A percentile compares a stretch with the other conserved stretches of the same genome.
phyloP scores from a whole-genome alignment of 1,140 invertebrate species.

The Temnothorax curvispinosus region DNA sequence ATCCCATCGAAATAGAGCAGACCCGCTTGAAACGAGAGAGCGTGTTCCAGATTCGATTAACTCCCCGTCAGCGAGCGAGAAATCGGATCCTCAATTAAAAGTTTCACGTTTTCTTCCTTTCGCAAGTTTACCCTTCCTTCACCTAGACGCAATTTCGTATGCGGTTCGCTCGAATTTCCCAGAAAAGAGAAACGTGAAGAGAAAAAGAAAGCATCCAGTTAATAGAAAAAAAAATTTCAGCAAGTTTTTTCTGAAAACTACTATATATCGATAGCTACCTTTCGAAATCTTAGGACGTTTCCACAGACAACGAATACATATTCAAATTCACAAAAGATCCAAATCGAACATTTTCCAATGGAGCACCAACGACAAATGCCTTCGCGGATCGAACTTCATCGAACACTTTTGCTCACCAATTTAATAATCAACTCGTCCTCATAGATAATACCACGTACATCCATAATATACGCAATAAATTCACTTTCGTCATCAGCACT shows the following conservation, averaged over 20 bases:
- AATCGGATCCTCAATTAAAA: constrained; percentile 32
- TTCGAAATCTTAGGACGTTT: neutral
- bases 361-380: neutral
- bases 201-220: neutral
- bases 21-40: constrained; percentile 7
- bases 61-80: neutral
- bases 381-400: neutral
- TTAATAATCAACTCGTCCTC: neutral
- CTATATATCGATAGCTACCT: neutral
- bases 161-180: neutral
- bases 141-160: neutral
- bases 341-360: neutral
- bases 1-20: constrained; percentile 45
- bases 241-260: neutral
- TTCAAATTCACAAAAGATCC: neutral
- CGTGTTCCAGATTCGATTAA: constrained; percentile 42
- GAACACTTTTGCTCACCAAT: constrained; percentile 1
- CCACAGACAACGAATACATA: neutral
- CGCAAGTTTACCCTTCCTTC: neutral
- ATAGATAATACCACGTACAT: neutral
- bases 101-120: neutral
- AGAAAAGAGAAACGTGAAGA: neutral
- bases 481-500: constrained; percentile 21
- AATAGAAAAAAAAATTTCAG: no score
- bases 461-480: neutral